phyloP scores from a whole-genome alignment of 2,888 invertebrate genomes.

The Arge pagana region DNA sequence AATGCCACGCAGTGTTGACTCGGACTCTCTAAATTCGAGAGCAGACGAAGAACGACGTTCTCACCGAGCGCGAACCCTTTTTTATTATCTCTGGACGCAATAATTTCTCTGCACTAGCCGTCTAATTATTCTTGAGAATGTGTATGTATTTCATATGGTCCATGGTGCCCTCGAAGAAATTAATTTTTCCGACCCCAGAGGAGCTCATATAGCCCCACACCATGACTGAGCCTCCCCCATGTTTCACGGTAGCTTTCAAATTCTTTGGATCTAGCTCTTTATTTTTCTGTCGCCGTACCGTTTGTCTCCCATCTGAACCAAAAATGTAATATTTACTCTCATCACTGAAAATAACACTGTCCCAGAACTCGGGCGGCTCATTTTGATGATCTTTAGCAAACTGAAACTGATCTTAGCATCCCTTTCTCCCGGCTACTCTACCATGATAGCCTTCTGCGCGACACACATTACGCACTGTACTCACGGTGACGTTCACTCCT shows the following conservation, averaged over 20 bases:
- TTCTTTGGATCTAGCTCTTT: constrained; percentile 30
- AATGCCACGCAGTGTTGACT: too few relatives aligned
- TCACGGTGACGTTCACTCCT: background rate
- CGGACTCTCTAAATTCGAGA: too few relatives aligned
- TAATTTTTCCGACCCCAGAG: constrained; percentile 32
- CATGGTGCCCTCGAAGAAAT: constrained; percentile 22
- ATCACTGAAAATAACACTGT: constrained; percentile 35
- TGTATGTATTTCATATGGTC: constrained; percentile 28
- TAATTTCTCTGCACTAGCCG: constrained; percentile 17
- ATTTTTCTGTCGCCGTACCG: constrained; percentile 32
- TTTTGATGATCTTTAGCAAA: constrained; percentile 12
- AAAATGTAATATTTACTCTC: constrained; percentile 36
- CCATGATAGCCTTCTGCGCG: constrained; percentile 1
- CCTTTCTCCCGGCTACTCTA: background rate
- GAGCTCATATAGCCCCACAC: constrained; percentile 37
- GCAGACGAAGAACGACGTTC: too few relatives aligned
- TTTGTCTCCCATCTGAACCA: constrained; percentile 26
- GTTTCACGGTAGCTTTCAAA: constrained; percentile 36
- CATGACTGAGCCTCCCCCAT: constrained; percentile 40
- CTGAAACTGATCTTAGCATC: constrained; percentile 3
- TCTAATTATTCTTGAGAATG: constrained; percentile 27
- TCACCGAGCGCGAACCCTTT: too few relatives aligned
- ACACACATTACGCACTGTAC: constrained; percentile 12
- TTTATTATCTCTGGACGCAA: too few relatives aligned
- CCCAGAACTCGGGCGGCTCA: constrained; percentile 27